Conservation (phyloP, 2,888 invertebrate genomes). For the Plemyria rubiginata region DNA sequence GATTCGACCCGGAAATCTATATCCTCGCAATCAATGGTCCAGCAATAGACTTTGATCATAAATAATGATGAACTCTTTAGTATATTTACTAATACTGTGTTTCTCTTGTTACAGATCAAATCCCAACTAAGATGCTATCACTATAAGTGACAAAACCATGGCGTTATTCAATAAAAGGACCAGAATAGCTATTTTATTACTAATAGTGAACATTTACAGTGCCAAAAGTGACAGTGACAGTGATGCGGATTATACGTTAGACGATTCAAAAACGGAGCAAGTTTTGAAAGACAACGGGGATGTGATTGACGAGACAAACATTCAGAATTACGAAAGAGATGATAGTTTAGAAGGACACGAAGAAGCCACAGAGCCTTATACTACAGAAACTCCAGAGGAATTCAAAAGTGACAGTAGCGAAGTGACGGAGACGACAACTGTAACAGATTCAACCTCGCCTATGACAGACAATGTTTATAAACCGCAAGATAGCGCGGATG, state of each 20-base stretch:
- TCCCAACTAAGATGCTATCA: constrained; percentile 23
- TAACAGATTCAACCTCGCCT: constrained; percentile 30
- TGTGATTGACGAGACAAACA: constrained; percentile 37
- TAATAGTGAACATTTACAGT: constrained; percentile 29
- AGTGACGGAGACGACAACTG: constrained; percentile 13
- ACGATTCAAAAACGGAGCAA: constrained; percentile 37
- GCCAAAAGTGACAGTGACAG: constrained; percentile 33
- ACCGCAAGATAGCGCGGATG: constrained; percentile 24
- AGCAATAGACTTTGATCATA: too few relatives aligned
- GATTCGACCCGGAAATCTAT: too few relatives aligned
- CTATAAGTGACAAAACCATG: constrained; percentile 38
- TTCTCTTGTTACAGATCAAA: constrained; percentile 35
- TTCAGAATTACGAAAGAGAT: constrained; percentile 35
- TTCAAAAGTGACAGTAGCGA: constrained; percentile 17
- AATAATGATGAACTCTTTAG: too few relatives aligned
- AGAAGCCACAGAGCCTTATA: constrained; percentile 18
- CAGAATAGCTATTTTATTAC: constrained; percentile 36
- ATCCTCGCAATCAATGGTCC: too few relatives aligned
- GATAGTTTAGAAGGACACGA: constrained; percentile 23
- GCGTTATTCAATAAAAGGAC: constrained; percentile 35
- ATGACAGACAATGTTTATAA: constrained; percentile 39
- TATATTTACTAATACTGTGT: too few relatives aligned
- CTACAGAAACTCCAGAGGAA: constrained; percentile 7
- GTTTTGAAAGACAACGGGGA: constrained; percentile 34
- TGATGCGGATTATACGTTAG: constrained; percentile 36